Base-by-base conservation (phyloP, 1,140 invertebrate species). In the Caerostris darwini region DNA sequence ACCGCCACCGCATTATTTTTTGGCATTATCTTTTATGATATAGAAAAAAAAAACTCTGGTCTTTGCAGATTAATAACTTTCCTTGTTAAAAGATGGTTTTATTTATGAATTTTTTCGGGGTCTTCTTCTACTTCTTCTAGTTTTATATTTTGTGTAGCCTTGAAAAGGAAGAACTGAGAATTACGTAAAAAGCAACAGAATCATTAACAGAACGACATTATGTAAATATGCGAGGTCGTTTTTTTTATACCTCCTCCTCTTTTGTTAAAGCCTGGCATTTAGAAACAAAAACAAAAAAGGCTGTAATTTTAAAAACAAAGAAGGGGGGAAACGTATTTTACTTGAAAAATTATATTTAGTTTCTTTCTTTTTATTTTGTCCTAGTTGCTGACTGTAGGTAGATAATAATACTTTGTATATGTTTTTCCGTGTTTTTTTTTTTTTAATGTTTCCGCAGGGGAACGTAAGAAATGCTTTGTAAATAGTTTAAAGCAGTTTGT, bases 131-230 rank as follows among this genome's bases (percentile, higher is more conserved):
- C 50, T 61, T n/a, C 82, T 59, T 59, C 17, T 7, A 19, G 53
- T 17, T 56, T 77, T 53, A 50, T 77, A 5, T 77, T 71, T 53
- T 50, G 7, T 34, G 5, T 77, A 8, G 71, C 71, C 53, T 12
- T 3, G 71, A 54, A 19, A 82, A 61, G n/a, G 59, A 58, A 82
- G 71, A 77, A 17, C 56, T 10, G 19, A 34, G 34, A 88, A 64
- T 67, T 64, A 64, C 14, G 86, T 53, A 92, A 85, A 92, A 92
- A 91, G 71, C 57, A 61, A n/a, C 17, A 8, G 81, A 57, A 92
- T 92, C 81, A 92, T 85, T 92, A 92, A 92, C 82, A 85, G 69
- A 92, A 34, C 57, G 90, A 64, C 90, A 85, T 92, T 92, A 92
- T 92, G 90, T 83, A 92, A 92, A 92, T 92, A 85, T 92, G 90